Evolutionary conservation across 2,797 vertebrate species (phyloP).

Genomic region (Triplophysa yarkandensis): DNA sequence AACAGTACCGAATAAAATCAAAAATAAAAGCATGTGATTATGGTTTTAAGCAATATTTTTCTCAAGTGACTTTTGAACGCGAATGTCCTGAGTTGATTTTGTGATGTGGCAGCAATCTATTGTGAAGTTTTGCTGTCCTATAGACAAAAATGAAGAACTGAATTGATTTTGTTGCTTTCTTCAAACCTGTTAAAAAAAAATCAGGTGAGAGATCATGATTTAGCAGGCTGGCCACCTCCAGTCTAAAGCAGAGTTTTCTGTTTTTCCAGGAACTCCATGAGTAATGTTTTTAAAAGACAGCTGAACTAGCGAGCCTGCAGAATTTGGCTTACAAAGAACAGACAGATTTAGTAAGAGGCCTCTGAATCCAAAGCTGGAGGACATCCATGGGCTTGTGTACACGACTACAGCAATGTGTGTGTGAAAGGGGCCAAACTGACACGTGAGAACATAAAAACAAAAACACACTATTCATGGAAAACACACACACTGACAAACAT

Average conservation of each 20-base stretch:
- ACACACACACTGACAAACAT: not conserved
- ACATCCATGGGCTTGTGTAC: slow-evolving; percentile 11
- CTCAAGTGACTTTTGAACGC: too few relatives aligned
- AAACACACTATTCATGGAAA: slow-evolving; percentile 25
- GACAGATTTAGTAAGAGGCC: slow-evolving; percentile 23
- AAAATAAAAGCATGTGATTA: too few relatives aligned
- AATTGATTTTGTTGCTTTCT: not conserved
- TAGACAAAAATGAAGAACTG: not conserved
- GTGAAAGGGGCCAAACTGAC: not conserved
- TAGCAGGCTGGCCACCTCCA: not conserved
- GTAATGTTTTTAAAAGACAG: slow-evolving; percentile 12
- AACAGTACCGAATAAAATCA: too few relatives aligned
- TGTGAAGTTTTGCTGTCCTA: not conserved
- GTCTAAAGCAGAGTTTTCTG: not conserved
- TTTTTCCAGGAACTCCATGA: slow-evolving; percentile 10
- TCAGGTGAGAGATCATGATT: not conserved
- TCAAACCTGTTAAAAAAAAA: not conserved
- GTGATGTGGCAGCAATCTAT: too few relatives aligned
- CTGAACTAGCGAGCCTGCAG: not conserved
- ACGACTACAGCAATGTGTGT: not conserved
- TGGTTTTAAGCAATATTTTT: too few relatives aligned
- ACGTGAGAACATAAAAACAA: slow-evolving; percentile 5
- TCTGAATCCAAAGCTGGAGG: slow-evolving; percentile 9
- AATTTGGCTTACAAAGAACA: slow-evolving; percentile 16
- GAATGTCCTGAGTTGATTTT: too few relatives aligned